Evolutionary conservation across 2,113 vertebrate genomes (phyloP).

Genomic region (Girardinichthys multiradiatus): DNA sequence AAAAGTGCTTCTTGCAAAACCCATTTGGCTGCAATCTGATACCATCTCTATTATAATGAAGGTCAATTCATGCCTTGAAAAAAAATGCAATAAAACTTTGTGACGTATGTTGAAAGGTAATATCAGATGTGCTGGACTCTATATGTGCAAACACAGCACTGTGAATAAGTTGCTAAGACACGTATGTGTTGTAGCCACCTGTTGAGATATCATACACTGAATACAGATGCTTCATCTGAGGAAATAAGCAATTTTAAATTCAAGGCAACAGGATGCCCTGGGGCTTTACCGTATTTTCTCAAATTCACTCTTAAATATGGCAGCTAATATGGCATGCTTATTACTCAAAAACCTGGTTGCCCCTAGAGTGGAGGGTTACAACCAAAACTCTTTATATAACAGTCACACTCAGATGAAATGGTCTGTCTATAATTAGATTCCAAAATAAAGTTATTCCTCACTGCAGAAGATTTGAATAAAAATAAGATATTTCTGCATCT

Average conservation of each 20-base stretch:
- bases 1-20: neutral
- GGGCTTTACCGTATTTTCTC: slow-evolving; percentile 15
- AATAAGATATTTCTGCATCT: neutral
- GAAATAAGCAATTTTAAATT: slow-evolving; percentile 21
- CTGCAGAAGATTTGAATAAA: neutral
- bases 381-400: neutral
- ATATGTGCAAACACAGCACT: neutral
- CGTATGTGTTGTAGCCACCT: neutral
- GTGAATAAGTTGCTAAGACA: neutral
- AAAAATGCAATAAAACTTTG: neutral
- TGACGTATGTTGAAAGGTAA: neutral
- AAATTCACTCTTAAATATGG: slow-evolving; percentile 16
- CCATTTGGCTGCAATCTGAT: neutral
- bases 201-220: slow-evolving; percentile 1
- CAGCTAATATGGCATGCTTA: neutral
- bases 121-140: neutral
- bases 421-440: neutral
- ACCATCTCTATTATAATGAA: neutral
- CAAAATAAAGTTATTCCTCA: neutral
- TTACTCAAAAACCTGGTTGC: neutral
- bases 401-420: neutral
- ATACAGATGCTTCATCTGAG: slow-evolving; percentile 7
- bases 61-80: too few species aligned
- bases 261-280: slow-evolving; percentile 10
- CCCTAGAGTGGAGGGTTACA: neutral